Base-by-base conservation (phyloP, 2,888 invertebrate genomes). In the Sicus ferrugineus region DNA sequence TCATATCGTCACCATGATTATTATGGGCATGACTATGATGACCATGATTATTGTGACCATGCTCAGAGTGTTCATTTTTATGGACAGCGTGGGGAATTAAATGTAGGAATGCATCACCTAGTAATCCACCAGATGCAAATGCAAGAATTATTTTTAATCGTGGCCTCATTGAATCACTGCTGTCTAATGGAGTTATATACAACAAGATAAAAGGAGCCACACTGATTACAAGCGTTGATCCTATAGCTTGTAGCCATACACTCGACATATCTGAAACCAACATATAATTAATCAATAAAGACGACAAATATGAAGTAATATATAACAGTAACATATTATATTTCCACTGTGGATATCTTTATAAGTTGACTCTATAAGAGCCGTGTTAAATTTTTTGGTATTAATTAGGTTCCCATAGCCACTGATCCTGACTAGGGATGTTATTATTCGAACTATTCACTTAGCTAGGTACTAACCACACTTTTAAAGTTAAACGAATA, bases 31-130 rank as follows among this genome's bases (percentile, higher is more conserved):
- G 82, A 66, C 84, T 79, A 31, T 77, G 78, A 61, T 65, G 52
- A 6, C 14, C 5, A 46, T 68, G 70, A 76, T 90, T 89, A 0
- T 86, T 82, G 79, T 93, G 90, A 9, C 30, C 14, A 61, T 85
- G 81, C 23, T 76, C 79, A 5, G 74, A 71, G 76, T 79, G 73
- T 84, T 68, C 70, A 54, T 77, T 88, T 0, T 90, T 89, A 75
- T 88, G 88, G 31, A 92, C 89, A 59, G 99, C 97, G 86, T 99
- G 99, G 1, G 99, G 99, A 81, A 99, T 99, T 73, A 99, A 87
- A 87, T 99, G 99, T 6, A 99, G 88, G 85, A 99, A 99, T 0
- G 99, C 98, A 87, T 99, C 99, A 7, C 99, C 99, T 0, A 99
- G 88, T 16, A 99, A 88, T 58, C 99, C 96, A 54, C 97, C 96